Evolutionary conservation across 1,140 invertebrate species (phyloP), one percentile per base, ranked within the genome.

Genomic region (Apocrypta bakeri): DNA sequence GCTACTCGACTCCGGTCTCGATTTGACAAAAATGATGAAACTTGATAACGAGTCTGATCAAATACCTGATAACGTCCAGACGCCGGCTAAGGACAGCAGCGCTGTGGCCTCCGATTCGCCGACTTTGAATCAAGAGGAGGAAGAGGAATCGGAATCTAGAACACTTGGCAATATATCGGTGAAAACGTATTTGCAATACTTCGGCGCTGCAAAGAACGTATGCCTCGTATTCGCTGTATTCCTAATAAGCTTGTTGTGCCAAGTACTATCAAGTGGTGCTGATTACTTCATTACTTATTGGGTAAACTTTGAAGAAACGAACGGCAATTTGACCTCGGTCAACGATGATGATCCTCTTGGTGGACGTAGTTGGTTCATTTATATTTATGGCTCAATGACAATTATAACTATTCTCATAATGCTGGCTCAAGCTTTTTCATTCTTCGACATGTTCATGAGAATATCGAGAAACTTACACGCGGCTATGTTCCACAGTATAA

Each of bases 401-500:
- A 85, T 94, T 1, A 89, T 89, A 8, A 92, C 95, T 1, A 93
- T 95, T 8, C 86, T 93, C 11, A 88, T 95, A 42, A 93, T 94
- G 0, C 83, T 95, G 21, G 84, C 92, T 9, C 92, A 94, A 72
- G 93, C 93, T 76, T 92, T 94, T 85, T 90, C 93, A 73, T 97
- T 96, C 91, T 96, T 95, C 83, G 88, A 90, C 42, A 86, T 95
- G 85, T 95, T 95, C 56, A 95, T 97, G 93, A 93, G 93, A 63
- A 94, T 96, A 7, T 97, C 96, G 0, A 94, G 93, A 1, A 94
- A 92, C 56, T 91, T 98, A 7, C 97, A 97, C 89, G 95, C 96
- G 86, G 91, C 89, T 21, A 97, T 98, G 96, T 98, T 98, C 89
- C 88, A 90, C n/a, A 93, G 94, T 21, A 95, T 97, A 61, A 94